A percentile compares a stretch with the other conserved stretches of the same genome.
Conservation (phyloP, 2,797 vertebrate genomes). For the Tympanoctomys barrerae region DNA sequence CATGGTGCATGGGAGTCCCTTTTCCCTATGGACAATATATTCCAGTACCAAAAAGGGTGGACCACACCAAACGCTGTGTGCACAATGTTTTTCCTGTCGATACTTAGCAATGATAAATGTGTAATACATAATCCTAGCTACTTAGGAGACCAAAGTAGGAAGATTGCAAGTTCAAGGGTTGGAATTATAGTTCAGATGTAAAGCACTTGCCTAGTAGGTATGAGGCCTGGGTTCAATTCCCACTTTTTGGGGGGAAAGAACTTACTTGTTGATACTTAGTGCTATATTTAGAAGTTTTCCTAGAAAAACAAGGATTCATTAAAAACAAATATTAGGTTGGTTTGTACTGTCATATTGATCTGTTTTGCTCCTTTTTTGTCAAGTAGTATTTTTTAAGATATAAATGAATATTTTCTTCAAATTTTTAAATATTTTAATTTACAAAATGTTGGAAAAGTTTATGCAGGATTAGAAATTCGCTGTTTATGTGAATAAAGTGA, state of each 20-base stretch:
- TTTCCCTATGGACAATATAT: neutral
- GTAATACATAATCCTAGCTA: neutral
- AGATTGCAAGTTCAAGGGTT: neutral
- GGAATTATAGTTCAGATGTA: neutral
- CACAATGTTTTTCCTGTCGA: neutral
- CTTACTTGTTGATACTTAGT: neutral
- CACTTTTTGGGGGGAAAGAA: no score
- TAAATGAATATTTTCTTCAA: constrained; percentile 48
- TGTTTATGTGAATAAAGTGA: constrained; percentile 64
- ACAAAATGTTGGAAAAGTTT: constrained; percentile 60
- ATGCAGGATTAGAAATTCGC: constrained; percentile 65
- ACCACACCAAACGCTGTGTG: neutral
- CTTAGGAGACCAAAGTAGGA: neutral
- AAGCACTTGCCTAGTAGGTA: neutral
- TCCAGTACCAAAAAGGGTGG: neutral
- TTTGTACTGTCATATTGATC: constrained; percentile 45
- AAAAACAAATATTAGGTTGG: constrained; percentile 33
- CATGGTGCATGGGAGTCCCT: neutral
- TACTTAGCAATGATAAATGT: neutral
- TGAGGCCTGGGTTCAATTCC: neutral
- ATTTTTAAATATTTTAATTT: constrained; percentile 69
- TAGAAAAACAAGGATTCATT: constrained; percentile 47
- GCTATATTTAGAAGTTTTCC: constrained; percentile 43
- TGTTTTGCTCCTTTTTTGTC: constrained; percentile 67
- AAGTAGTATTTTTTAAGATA: constrained; percentile 71